These are phyloP conservation scores for Myocastor coypus DNA, from an alignment of 2,113 vertebrate genomes.

Conservation along the genomic window DNA sequence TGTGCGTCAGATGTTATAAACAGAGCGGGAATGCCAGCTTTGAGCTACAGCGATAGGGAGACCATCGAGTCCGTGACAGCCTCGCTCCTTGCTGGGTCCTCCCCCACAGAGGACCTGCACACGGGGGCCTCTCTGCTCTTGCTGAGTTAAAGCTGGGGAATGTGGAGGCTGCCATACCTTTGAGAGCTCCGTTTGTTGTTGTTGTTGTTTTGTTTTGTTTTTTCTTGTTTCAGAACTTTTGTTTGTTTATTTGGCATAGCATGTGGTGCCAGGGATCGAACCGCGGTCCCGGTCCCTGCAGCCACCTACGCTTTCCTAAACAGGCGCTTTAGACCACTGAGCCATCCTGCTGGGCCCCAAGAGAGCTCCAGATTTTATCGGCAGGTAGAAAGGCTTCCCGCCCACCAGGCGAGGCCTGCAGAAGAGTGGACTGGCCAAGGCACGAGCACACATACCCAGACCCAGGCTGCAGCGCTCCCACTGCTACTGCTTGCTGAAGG, in stretches of 20 bases:
- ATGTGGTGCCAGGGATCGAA: too few relatives aligned
- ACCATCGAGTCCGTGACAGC: background rate
- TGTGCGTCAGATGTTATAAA: background rate
- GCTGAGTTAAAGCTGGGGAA: background rate
- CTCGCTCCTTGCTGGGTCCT: background rate
- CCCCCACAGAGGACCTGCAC: background rate
- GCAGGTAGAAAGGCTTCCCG: background rate
- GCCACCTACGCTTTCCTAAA: too few relatives aligned
- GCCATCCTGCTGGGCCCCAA: too few relatives aligned
- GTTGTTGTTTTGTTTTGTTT: too few relatives aligned
- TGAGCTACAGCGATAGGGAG: background rate
- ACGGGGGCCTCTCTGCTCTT: background rate
- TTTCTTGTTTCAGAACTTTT: too few relatives aligned
- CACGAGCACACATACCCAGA: rapidly evolving
- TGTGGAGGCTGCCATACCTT: background rate
- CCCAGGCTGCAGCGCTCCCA: background rate
- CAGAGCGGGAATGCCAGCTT: background rate
- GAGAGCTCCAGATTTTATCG: background rate
- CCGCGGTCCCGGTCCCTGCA: too few relatives aligned
- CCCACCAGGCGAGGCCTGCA: too few relatives aligned
- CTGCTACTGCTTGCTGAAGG: background rate
- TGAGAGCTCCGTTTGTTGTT: too few relatives aligned
- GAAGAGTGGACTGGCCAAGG: background rate
- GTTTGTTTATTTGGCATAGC: too few relatives aligned
- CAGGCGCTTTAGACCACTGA: too few relatives aligned